Evolutionary conservation across 2,113 vertebrate species (phyloP).

Genomic region (Sylvia atricapilla): DNA sequence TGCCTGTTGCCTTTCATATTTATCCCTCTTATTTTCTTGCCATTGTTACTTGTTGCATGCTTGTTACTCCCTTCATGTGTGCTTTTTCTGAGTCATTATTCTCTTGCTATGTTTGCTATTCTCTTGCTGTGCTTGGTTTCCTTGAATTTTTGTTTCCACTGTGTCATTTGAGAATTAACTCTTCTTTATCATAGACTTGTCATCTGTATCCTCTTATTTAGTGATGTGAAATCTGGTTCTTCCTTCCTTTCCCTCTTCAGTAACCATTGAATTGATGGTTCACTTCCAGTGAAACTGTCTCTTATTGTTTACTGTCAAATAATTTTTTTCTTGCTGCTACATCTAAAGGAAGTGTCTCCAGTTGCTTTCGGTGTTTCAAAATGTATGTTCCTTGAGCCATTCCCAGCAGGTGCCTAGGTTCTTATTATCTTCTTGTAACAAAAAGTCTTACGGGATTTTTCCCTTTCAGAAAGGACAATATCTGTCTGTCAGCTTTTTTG

Average conservation of each 20-base stretch:
- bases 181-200: neutral
- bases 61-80: neutral
- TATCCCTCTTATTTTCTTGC: neutral
- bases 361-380: neutral
- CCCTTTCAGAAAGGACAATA: neutral
- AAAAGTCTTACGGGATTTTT: neutral
- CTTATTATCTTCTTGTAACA: neutral
- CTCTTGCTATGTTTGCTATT: neutral
- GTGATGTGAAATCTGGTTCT: neutral
- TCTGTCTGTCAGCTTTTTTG: neutral
- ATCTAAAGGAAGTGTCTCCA: neutral
- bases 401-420: neutral
- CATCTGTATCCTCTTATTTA: neutral
- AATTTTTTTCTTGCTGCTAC: neutral
- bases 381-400: neutral
- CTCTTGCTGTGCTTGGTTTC: constrained; percentile 5
- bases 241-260: neutral
- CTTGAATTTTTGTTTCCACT: constrained; percentile 11
- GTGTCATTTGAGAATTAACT: constrained; percentile 19
- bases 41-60: neutral
- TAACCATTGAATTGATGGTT: neutral
- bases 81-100: neutral
- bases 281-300: neutral
- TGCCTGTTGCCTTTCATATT: neutral
- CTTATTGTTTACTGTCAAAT: neutral